A percentile compares a stretch with the other conserved stretches of the same genome.
Evolutionary conservation across 2,797 vertebrate genomes (phyloP).

Genomic region (Phylloscopus collybita): DNA sequence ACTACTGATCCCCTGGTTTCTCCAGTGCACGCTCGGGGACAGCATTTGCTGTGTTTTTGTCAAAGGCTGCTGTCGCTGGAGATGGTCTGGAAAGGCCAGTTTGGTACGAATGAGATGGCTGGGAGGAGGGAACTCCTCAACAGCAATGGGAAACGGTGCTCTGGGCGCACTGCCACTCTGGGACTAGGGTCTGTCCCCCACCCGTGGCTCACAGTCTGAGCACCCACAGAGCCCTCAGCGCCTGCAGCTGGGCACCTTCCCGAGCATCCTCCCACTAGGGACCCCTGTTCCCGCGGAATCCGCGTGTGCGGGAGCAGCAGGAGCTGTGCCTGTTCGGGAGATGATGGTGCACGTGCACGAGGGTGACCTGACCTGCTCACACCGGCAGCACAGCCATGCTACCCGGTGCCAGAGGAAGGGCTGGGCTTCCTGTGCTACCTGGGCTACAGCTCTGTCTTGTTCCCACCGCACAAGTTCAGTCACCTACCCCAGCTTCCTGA

Average conservation of each 20-base stretch:
- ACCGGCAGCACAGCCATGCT: not conserved
- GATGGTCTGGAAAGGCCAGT: not conserved
- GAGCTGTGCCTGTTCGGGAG: not conserved
- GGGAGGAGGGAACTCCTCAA: not conserved
- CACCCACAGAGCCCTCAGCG: not conserved
- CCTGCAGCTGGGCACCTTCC: not conserved
- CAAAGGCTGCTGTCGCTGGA: not conserved
- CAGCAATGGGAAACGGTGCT: fast-evolving
- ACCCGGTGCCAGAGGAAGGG: not conserved
- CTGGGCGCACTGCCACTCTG: not conserved
- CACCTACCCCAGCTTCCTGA: not conserved
- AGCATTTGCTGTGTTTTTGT: not conserved
- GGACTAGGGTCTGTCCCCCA: not conserved
- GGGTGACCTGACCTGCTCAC: not conserved
- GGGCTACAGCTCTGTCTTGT: not conserved
- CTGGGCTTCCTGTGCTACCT: not conserved
- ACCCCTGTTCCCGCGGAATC: not conserved
- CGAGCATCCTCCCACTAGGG: fast-evolving
- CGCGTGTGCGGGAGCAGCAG: fast-evolving
- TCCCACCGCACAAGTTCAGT: not conserved
- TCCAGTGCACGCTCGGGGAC: not conserved
- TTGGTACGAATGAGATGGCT: not conserved
- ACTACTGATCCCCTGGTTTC: not conserved
- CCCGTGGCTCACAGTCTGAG: not conserved
- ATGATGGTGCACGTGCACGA: fast-evolving